phyloP scores from a whole-genome alignment of 2,113 vertebrate genomes.

The Delphinapterus leucas region DNA sequence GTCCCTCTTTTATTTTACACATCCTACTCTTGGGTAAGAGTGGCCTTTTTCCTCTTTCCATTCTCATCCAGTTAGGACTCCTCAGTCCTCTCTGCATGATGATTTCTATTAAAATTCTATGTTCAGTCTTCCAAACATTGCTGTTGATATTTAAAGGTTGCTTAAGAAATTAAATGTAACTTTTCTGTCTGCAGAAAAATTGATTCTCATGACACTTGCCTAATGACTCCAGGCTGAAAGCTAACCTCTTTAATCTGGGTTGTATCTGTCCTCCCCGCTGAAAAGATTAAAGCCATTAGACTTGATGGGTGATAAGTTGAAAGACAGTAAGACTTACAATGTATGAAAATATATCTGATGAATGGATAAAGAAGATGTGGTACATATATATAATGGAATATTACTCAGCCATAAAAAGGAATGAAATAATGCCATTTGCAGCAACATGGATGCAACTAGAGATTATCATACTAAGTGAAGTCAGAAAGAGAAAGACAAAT shows the following conservation, averaged over 20 bases:
- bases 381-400: too few relatives aligned
- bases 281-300: not conserved
- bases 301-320: not conserved
- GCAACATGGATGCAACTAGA: too few relatives aligned
- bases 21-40: not conserved
- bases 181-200: slow-evolving; percentile 20
- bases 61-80: not conserved
- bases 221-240: not conserved
- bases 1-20: not conserved
- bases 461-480: too few relatives aligned
- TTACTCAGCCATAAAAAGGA: too few relatives aligned
- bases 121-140: not conserved
- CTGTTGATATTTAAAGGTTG: not conserved
- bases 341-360: not conserved
- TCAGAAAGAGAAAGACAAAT: too few relatives aligned
- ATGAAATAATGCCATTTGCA: too few relatives aligned
- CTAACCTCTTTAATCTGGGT: not conserved
- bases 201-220: not conserved
- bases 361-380: too few relatives aligned
- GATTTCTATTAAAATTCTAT: not conserved
- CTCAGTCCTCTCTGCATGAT: not conserved
- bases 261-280: not conserved
- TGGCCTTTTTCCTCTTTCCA: not conserved
- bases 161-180: not conserved
- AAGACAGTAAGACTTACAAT: not conserved